A percentile compares a stretch with the other conserved stretches of the same genome.
phyloP scores from a whole-genome alignment of 2,888 invertebrate genomes.

The Dastarcus helophoroides region DNA sequence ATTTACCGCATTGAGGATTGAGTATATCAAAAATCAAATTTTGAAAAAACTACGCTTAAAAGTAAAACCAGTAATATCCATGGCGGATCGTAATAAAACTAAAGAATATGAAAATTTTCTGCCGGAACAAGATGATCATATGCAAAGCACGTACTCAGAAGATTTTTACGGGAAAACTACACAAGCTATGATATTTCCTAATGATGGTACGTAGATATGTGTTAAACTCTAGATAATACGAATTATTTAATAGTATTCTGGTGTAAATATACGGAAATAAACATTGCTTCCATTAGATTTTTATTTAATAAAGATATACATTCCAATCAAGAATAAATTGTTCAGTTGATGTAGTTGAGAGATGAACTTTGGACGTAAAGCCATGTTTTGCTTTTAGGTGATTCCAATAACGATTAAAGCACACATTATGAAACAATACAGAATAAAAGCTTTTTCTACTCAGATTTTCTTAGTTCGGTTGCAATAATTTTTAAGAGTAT shows the following conservation, averaged over 20 bases:
- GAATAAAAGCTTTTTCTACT: too few relatives aligned
- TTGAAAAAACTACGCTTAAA: conserved; percentile 66
- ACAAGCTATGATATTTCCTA: conserved; percentile 71
- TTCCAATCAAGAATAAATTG: too few relatives aligned
- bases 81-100: conserved; percentile 57
- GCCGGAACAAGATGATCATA: conserved; percentile 39
- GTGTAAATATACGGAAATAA: not conserved
- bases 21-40: conserved; percentile 76
- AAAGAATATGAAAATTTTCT: conserved; percentile 58
- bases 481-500: too few relatives aligned
- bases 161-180: conserved; percentile 77
- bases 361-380: too few relatives aligned
- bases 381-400: conserved; percentile 1
- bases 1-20: conserved; percentile 58
- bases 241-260: conserved; percentile 1
- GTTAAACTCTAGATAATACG: not conserved
- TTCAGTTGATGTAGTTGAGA: too few relatives aligned
- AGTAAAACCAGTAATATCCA: conserved; percentile 57
- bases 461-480: too few relatives aligned
- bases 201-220: conserved; percentile 50
- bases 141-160: conserved; percentile 50
- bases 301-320: too few relatives aligned
- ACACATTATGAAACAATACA: too few relatives aligned
- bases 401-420: too few relatives aligned
- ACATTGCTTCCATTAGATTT: not conserved